phyloP scores from a whole-genome alignment of 2,888 invertebrate species.

The Meganola albula region DNA sequence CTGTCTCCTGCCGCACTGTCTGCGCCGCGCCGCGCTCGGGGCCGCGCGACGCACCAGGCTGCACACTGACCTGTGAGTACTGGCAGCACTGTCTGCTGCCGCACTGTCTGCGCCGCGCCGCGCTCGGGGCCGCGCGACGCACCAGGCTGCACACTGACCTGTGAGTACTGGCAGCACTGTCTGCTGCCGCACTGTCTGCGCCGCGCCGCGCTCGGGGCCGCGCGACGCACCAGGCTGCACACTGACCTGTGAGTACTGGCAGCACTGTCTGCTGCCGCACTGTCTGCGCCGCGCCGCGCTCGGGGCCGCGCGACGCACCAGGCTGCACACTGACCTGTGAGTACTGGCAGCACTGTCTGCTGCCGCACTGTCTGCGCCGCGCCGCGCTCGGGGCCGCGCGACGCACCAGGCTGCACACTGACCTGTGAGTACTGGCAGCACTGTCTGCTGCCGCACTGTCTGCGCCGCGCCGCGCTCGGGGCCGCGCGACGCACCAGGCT shows the following conservation, averaged over 20 bases:
- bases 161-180: not conserved
- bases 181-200: not conserved
- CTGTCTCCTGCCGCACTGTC: not conserved
- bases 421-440: not conserved
- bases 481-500: not conserved
- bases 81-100: constrained; percentile 68
- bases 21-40: not conserved
- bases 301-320: not conserved
- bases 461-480: not conserved
- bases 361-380: not conserved
- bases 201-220: not conserved
- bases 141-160: not conserved
- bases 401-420: not conserved
- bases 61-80: constrained; percentile 54
- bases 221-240: not conserved
- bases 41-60: not conserved
- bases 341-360: constrained; percentile 79
- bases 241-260: not conserved
- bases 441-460: not conserved
- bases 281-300: not conserved
- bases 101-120: not conserved
- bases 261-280: not conserved
- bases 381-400: not conserved
- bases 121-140: not conserved
- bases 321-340: constrained; percentile 3